phyloP scores from a whole-genome alignment of 2,113 vertebrate species.

The Cephalophus harveyi region DNA sequence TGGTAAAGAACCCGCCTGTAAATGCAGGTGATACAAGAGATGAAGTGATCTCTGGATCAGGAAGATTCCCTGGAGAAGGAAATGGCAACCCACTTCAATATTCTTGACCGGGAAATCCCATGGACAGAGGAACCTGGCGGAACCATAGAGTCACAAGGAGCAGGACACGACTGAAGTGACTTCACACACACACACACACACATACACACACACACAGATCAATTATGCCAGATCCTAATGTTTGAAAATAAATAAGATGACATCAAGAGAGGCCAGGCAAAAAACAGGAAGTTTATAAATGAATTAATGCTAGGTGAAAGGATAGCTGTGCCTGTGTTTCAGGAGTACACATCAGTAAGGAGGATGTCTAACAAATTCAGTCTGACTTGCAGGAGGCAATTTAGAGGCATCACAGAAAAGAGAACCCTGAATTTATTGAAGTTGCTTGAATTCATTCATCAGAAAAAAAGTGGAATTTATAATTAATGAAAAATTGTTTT shows the following conservation, averaged over 20 bases:
- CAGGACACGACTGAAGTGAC: accelerated
- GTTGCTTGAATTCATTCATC: not conserved
- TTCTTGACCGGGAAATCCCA: not conserved
- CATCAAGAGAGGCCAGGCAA: not conserved
- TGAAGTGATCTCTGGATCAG: not conserved
- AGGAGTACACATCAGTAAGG: not conserved
- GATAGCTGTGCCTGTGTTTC: not conserved
- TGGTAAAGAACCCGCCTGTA: not conserved
- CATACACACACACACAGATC: not conserved
- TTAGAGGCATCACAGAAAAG: not conserved
- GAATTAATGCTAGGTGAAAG: not conserved
- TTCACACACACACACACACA: not conserved
- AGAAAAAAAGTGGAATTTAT: not conserved
- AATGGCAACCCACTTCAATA: not conserved
- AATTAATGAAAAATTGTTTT: not conserved
- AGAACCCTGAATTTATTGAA: not conserved
- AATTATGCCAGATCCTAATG: not conserved
- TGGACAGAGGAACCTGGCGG: not conserved
- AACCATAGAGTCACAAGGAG: not conserved
- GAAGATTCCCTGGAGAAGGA: not conserved
- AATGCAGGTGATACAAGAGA: not conserved
- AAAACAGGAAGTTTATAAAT: too few relatives aligned
- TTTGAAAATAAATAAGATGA: not conserved
- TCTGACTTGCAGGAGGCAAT: not conserved
- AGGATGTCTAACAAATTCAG: too few relatives aligned